Evolutionary conservation across 2,888 invertebrate species (phyloP), one percentile per base, ranked within the genome.

Genomic region (Tetheella fluctuosa): DNA sequence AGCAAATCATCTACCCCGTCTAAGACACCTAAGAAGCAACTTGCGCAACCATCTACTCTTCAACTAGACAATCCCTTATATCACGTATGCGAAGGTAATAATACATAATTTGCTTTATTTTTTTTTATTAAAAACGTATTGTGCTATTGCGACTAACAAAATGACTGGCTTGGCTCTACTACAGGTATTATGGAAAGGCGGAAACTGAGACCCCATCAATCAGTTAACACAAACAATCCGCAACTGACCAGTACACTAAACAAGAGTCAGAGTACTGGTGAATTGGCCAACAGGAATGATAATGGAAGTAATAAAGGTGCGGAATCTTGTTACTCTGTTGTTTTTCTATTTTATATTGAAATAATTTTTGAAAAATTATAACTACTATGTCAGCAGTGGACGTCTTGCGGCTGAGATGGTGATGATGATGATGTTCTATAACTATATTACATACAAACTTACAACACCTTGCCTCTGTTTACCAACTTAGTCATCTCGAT

Each of bases 41-140:
- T 76, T 15, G 62, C 74, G 7, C 86, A 87, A 63, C 85, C 88
- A 59, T 88, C 86, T 59, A 92, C 88, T 37, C 83, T 86, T 64
- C 93, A 90, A 71, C 82, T 89, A 65, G 97, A 97, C 80, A 97
- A 97, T 88, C 96, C 96, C 0, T 89, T 97, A 6, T 97, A 97
- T 78, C 97, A 97, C 81, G 96, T 97, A 55, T 97, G 97, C 78
- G 97, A 97, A 90, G 95, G 96, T 91, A 80, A 68, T 58, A 56
- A 17, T 93, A 34, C 17, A 30, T 17, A n/a, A 17, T 5, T 28
- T 90, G 89, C 48, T 13, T 23, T 54, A 60, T 58, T 30, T 52
- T n/a, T 15, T 34, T 58, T 52, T 60, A 39, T 59, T 57, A 54
- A 23, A 52, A 57, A 6, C n/a, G 56, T 64, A 42, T 54, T 58